phyloP scores from a whole-genome alignment of 2,113 vertebrate species.

The Atlantisia rogersi region DNA sequence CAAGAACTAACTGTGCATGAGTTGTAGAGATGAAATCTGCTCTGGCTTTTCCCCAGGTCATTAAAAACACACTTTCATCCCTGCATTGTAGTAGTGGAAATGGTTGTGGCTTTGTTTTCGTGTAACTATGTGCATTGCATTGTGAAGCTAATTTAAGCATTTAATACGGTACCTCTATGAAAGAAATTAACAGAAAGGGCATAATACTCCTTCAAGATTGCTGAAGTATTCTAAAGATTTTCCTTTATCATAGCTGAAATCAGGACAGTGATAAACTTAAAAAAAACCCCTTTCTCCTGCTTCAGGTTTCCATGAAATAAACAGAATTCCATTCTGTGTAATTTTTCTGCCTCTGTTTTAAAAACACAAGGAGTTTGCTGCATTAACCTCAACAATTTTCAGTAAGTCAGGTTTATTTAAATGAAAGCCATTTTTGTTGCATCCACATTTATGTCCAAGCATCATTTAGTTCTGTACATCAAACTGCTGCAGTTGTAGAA shows the following conservation, averaged over 20 bases:
- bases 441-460: not conserved
- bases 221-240: not conserved
- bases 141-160: not conserved
- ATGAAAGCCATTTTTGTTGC: not conserved
- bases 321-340: not conserved
- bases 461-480: not conserved
- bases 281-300: not conserved
- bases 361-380: not conserved
- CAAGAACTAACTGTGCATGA: not conserved
- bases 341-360: not conserved
- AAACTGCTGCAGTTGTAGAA: not conserved
- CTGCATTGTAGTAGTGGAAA: not conserved
- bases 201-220: not conserved
- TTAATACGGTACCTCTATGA: not conserved
- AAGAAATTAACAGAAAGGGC: not conserved
- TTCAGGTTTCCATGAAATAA: not conserved
- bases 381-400: not conserved
- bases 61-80: not conserved
- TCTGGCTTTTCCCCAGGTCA: not conserved
- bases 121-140: not conserved
- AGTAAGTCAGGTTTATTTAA: not conserved
- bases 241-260: not conserved
- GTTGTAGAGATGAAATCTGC: not conserved
- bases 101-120: rapidly evolving
- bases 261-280: not conserved